A percentile compares a stretch with the other conserved stretches of the same genome.
Conservation (phyloP, 2,797 vertebrate species). For the Emys orbicularis region DNA sequence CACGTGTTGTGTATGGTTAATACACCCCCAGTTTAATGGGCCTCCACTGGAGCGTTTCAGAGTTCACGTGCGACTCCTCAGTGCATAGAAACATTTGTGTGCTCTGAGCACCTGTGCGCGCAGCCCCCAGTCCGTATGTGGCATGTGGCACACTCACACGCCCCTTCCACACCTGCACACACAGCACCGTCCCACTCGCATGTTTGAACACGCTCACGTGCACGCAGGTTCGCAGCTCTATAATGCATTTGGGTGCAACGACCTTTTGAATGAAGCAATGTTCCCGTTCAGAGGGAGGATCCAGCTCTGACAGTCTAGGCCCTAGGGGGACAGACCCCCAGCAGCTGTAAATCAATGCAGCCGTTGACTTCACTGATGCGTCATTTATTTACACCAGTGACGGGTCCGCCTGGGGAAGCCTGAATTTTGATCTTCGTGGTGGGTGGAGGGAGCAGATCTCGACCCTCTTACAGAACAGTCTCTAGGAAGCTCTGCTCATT, state of each 20-base stretch:
- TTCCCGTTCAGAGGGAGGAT: neutral
- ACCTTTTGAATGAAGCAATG: neutral
- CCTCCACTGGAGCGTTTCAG: neutral
- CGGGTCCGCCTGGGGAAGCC: neutral
- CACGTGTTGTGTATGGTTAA: slow-evolving; percentile 38
- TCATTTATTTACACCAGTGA: neutral
- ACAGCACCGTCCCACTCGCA: rapidly evolving
- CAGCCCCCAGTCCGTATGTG: neutral
- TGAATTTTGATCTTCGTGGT: too few species aligned
- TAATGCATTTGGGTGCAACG: neutral
- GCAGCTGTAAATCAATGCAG: neutral
- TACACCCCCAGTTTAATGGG: slow-evolving; percentile 49
- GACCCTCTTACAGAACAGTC: neutral
- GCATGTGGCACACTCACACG: rapidly evolving
- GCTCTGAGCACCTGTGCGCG: too few species aligned
- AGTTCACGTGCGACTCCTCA: neutral
- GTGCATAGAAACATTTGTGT: neutral
- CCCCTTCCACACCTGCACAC: rapidly evolving
- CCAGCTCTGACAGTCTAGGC: neutral
- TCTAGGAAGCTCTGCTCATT: neutral
- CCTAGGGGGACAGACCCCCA: neutral
- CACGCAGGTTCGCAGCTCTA: too few species aligned
- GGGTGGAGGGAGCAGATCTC: too few species aligned
- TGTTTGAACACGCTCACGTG: neutral
- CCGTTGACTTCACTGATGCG: neutral